Percentiles rank a stretch among this genome's conserved stretches.
Evolutionary conservation across 2,888 invertebrate genomes (phyloP).

Genomic region (Ennomos erosarius): DNA sequence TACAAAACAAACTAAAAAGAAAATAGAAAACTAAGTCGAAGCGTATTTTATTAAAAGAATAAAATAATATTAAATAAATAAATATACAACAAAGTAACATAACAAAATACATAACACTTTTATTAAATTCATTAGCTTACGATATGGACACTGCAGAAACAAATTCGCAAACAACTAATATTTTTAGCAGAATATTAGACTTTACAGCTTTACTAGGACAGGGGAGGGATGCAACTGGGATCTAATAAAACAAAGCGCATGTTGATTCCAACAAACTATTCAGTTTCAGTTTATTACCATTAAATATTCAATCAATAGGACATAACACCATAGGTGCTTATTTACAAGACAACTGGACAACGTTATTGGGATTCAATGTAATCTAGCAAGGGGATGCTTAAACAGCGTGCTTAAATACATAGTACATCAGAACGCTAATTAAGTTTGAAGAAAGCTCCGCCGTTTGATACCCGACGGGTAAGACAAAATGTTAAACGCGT

Average conservation of each 20-base stretch:
- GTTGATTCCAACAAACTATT: constrained; percentile 80
- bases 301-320: constrained; percentile 77
- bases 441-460: constrained; percentile 49
- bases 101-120: constrained; percentile 20
- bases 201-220: constrained; percentile 28
- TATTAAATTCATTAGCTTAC: constrained; percentile 21
- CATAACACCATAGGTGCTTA: constrained; percentile 78
- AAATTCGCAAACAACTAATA: constrained; percentile 24
- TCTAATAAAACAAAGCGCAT: constrained; percentile 66
- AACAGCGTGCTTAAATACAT: constrained; percentile 63
- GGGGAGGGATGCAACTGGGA: constrained; percentile 32
- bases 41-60: constrained; percentile 26
- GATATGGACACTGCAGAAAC: constrained; percentile 36
- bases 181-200: constrained; percentile 16
- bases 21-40: constrained; percentile 10
- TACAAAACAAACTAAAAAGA: constrained; percentile 1
- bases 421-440: constrained; percentile 61
- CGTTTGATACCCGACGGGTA: constrained; percentile 30
- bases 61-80: too few relatives aligned
- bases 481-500: constrained; percentile 47
- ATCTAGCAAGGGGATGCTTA: constrained; percentile 54
- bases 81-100: constrained; percentile 18
- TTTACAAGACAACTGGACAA: constrained; percentile 75
- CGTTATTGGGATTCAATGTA: constrained; percentile 50
- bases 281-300: constrained; percentile 79